Evolutionary conservation across 1,140 invertebrate species (phyloP).

Genomic region (Cotesia glomerata): DNA sequence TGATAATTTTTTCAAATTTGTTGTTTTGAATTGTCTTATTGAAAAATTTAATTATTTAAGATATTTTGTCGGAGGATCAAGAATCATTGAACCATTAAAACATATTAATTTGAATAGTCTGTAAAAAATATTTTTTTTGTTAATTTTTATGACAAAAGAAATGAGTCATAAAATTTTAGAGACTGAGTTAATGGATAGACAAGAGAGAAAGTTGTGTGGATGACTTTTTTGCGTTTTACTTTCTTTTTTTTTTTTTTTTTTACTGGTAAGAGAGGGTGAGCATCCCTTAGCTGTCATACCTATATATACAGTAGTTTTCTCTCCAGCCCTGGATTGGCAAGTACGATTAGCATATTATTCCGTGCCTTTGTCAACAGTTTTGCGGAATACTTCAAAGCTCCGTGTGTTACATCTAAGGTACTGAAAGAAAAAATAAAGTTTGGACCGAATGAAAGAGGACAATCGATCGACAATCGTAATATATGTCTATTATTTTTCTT

Average conservation of each 20-base stretch:
- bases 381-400: slow-evolving; percentile 42
- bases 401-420: neutral
- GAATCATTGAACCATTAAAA: too few species aligned
- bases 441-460: neutral
- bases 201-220: neutral
- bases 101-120: too few species aligned
- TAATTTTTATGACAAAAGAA: too few species aligned
- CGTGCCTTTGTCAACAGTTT: slow-evolving; percentile 46
- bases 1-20: too few species aligned
- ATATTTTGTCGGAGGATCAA: too few species aligned
- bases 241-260: neutral
- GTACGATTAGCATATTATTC: slow-evolving; percentile 54
- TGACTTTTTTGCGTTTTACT: slow-evolving; percentile 2
- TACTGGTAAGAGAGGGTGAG: neutral
- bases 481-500: neutral
- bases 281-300: neutral
- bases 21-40: too few species aligned
- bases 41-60: too few species aligned
- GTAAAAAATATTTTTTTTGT: too few species aligned
- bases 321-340: neutral
- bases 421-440: slow-evolving; percentile 4
- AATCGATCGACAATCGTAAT: neutral
- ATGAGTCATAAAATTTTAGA: too few species aligned
- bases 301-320: neutral
- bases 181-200: neutral